A percentile compares a stretch with the other conserved stretches of the same genome.
Conservation (phyloP, 2,888 invertebrate species). For the Drosophila acutilabella region DNA sequence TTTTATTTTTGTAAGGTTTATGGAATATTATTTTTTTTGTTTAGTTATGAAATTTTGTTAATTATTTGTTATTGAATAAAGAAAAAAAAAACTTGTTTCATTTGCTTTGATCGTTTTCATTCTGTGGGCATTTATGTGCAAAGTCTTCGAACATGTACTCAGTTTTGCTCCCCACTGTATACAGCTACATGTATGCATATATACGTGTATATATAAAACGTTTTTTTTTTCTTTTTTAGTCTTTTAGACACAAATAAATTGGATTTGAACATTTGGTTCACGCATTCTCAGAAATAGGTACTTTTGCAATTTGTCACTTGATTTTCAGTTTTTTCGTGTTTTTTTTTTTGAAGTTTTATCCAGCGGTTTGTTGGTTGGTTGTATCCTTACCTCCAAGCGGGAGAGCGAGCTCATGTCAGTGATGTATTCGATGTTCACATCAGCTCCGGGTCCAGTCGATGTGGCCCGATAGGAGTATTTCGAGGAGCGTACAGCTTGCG, state of each 20-base stretch:
- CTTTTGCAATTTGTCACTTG: constrained; percentile 15
- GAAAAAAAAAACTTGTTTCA: too few relatives aligned
- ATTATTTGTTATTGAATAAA: too few relatives aligned
- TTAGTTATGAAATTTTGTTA: too few relatives aligned
- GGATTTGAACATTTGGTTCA: constrained; percentile 26
- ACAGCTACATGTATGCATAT: constrained; percentile 3
- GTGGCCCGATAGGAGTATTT: constrained; percentile 97
- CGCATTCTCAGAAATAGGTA: constrained; percentile 28
- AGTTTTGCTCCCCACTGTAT: too few relatives aligned
- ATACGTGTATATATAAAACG: constrained; percentile 12
- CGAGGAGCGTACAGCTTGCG: constrained; percentile 92
- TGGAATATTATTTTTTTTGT: too few relatives aligned
- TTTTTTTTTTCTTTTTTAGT: constrained; percentile 26
- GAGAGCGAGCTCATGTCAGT: constrained; percentile 97
- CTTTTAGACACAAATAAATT: constrained; percentile 32
- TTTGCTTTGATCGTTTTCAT: too few relatives aligned
- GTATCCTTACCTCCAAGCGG: constrained; percentile 94
- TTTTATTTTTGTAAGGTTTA: too few relatives aligned
- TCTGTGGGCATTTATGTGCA: too few relatives aligned
- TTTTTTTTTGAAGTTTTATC: constrained; percentile 2
- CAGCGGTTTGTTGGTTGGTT: not conserved
- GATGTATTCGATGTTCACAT: constrained; percentile 97
- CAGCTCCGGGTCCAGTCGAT: constrained; percentile 93
- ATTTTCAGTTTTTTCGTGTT: constrained; percentile 12
- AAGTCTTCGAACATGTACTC: too few relatives aligned